phyloP scores from a whole-genome alignment of 2,888 invertebrate genomes.

The Nineta flava region DNA sequence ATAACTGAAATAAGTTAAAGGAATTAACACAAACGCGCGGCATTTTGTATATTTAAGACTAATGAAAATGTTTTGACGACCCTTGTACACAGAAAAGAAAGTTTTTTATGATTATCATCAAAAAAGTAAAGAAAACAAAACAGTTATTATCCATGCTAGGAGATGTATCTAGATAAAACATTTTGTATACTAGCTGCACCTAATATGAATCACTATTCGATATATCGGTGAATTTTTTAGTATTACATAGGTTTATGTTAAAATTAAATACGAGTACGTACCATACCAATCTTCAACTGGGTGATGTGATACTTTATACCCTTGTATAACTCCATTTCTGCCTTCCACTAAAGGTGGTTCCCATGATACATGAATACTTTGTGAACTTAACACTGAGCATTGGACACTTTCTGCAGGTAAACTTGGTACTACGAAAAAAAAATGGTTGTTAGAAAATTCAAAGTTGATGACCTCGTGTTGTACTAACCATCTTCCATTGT shows the following conservation, averaged over 20 bases:
- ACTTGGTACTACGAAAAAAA: constrained; percentile 60
- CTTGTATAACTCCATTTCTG: constrained; percentile 71
- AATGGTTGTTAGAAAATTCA: not conserved
- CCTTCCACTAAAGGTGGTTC: constrained; percentile 65
- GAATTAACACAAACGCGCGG: too few species aligned
- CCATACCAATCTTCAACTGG: constrained; percentile 67
- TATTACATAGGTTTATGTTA: not conserved
- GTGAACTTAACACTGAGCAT: constrained; percentile 67
- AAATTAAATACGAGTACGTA: constrained; percentile 30
- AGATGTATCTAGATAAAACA: too few species aligned
- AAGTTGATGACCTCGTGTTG: not conserved
- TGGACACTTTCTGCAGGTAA: constrained; percentile 68
- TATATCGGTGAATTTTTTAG: too few species aligned
- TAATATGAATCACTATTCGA: too few species aligned
- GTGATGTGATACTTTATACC: constrained; percentile 70
- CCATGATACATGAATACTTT: constrained; percentile 75
- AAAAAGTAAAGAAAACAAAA: too few species aligned
- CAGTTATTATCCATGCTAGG: too few species aligned
- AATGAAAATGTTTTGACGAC: too few species aligned
- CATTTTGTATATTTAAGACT: too few species aligned
- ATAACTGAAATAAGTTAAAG: too few species aligned
- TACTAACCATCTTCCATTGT: constrained; percentile 66
- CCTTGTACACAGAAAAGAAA: too few species aligned
- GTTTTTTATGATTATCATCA: too few species aligned
- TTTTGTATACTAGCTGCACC: not conserved